Base-by-base conservation (phyloP, 2,113 vertebrate species). In the Recurvirostra avosetta region DNA sequence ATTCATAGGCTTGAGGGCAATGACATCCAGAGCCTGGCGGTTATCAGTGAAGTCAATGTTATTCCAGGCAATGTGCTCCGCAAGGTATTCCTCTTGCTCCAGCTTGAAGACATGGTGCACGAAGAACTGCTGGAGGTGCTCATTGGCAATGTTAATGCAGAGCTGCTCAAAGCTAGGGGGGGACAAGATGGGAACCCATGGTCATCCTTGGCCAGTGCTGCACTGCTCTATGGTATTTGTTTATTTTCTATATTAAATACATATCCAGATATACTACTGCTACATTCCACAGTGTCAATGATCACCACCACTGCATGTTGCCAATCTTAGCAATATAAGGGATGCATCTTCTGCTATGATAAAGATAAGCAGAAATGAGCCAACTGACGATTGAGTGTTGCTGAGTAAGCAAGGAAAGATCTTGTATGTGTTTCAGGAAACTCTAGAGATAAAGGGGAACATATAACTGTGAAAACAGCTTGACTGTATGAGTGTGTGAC, bases 81-180 rank as follows among this genome's bases (percentile, higher is more conserved):
- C 96, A 21, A 92, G 22, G 65, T 99, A 99, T 94, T 99, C 99
- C 8, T 99, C 98, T 96, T 99, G 99, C 96, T 99, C 99, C 96
- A 99, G 89, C 96, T 98, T 99, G 98, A 99, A 99, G 90, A 99
- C 97, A 0, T 99, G 99, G 40, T 83, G 97, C 80, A 99, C 99
- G 0, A 99, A 99, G 96, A 99, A 99, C 98, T 99, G 99, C 98
- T 99, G 99, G 88, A 99, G 98, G 94, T 99, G 99, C 97, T 99
- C 99, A 5, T 99, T 99, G 95, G 99, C 99, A 27, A 98, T 99
- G 97, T 99, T 99, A 97, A 99, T 99, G 98, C 99, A 99, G 77
- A 99, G 98, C 97, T 99, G 99, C 97, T 99, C 99, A 56, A 99
- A 99, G 97, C 99, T 99, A 96, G 8, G 23, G 47, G 53, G 30